Percentiles rank a stretch among this genome's conserved stretches.
Conservation (phyloP, 1,140 invertebrate species). For the Metaphire vulgaris region DNA sequence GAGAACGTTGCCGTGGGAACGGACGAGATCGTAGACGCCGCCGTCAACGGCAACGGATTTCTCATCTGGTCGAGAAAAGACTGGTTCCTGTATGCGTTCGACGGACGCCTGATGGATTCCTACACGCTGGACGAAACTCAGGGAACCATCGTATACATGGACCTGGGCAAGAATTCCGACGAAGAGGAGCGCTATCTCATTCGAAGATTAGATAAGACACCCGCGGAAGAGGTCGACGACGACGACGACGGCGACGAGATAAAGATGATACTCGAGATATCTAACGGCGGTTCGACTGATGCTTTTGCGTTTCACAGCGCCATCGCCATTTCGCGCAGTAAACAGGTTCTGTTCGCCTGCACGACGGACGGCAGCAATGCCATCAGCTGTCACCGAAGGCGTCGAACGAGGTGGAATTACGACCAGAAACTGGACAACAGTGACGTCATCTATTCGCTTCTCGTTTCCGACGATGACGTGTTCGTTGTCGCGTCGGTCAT, state of each 20-base stretch:
- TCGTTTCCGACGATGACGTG: conserved; percentile 70
- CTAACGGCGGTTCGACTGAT: neutral
- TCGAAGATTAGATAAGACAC: conserved; percentile 15
- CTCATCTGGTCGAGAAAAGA: conserved; percentile 42
- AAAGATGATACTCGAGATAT: neutral
- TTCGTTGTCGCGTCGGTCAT: conserved; percentile 74
- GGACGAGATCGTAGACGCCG: conserved; percentile 38
- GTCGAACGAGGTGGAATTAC: conserved; percentile 45
- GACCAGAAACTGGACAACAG: conserved; percentile 50
- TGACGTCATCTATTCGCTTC: conserved; percentile 67
- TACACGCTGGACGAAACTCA: neutral
- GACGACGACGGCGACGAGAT: conserved; percentile 53
- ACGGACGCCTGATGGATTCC: conserved; percentile 30
- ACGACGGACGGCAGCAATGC: conserved; percentile 48
- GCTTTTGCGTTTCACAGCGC: conserved; percentile 67
- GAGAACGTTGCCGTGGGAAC: conserved; percentile 63
- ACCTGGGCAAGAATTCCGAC: neutral
- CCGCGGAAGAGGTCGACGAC: conserved; percentile 32
- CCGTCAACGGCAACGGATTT: conserved; percentile 39
- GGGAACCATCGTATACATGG: conserved; percentile 5
- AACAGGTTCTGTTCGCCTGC: conserved; percentile 60
- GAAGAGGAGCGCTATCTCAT: conserved; percentile 16
- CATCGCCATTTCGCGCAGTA: conserved; percentile 59
- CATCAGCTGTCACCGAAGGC: neutral
- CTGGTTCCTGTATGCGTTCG: conserved; percentile 44